A percentile compares a stretch with the other conserved stretches of the same genome.
These are phyloP conservation scores for Gymnogyps californianus DNA, from an alignment of 2,113 vertebrate species.

Conservation along the genomic window DNA sequence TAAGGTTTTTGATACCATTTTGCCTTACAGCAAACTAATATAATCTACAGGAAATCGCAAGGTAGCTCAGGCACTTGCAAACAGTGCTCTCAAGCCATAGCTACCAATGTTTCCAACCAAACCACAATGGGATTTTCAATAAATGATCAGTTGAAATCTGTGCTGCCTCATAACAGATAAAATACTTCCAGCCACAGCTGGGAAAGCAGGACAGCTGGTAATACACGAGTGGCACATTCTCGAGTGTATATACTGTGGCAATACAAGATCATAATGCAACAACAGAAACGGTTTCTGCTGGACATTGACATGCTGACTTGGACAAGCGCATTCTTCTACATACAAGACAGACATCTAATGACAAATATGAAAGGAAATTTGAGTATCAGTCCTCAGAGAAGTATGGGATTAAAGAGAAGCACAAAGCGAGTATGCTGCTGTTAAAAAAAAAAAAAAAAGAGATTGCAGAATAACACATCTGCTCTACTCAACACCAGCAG, in stretches of 20 bases:
- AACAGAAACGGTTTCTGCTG: background rate
- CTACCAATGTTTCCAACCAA: background rate
- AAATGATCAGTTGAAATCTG: background rate
- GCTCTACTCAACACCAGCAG: background rate
- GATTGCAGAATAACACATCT: background rate
- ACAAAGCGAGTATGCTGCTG: background rate
- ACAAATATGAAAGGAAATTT: background rate
- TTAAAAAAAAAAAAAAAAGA: background rate
- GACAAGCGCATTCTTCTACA: background rate
- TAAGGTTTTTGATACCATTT: background rate
- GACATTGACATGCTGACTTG: background rate
- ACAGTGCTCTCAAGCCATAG: background rate
- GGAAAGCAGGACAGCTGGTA: background rate
- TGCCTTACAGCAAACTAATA: background rate
- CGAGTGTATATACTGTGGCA: rapidly evolving
- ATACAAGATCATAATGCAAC: background rate
- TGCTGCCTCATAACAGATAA: background rate
- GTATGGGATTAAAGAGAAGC: background rate
- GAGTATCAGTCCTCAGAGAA: background rate
- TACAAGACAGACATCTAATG: background rate
- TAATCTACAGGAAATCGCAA: background rate
- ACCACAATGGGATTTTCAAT: background rate
- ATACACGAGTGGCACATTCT: background rate
- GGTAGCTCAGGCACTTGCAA: background rate
- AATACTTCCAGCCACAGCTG: background rate